Percentiles rank a stretch among this genome's conserved stretches.
phyloP scores from a whole-genome alignment of 2,888 invertebrate genomes.

The Lottia gigantea region DNA sequence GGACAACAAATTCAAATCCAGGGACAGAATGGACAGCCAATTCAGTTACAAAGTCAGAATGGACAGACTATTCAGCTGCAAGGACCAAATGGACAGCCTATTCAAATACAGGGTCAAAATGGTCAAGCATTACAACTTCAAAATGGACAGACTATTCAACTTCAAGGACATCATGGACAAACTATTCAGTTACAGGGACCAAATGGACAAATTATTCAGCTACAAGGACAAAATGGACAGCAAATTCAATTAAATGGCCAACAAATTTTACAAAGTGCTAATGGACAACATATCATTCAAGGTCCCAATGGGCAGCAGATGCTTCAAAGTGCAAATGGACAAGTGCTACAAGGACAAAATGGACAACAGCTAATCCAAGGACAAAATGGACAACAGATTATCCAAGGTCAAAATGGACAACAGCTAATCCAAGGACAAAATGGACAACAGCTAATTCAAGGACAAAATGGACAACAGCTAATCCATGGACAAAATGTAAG shows the following conservation, averaged over 20 bases:
- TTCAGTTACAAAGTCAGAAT: constrained; percentile 5
- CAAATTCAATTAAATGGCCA: constrained; percentile 22
- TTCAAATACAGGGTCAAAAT: too few relatives aligned
- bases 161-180: constrained; percentile 13
- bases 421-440: constrained; percentile 25
- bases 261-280: too few relatives aligned
- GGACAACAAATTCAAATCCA: constrained; percentile 71
- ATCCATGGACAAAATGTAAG: too few relatives aligned
- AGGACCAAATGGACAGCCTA: too few relatives aligned
- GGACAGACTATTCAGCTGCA: constrained; percentile 63
- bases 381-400: background rate
- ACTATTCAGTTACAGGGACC: constrained; percentile 18
- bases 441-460: background rate
- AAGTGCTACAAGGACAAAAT: too few relatives aligned
- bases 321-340: constrained; percentile 25
- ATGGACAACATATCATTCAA: constrained; percentile 7
- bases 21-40: constrained; percentile 34
- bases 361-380: too few relatives aligned
- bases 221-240: constrained; percentile 29
- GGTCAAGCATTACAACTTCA: too few relatives aligned
- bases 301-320: constrained; percentile 24
- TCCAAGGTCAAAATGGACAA: constrained; percentile 26
- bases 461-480: too few relatives aligned
- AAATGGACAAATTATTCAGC: too few relatives aligned
- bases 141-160: too few relatives aligned